Percentiles rank a stretch among this genome's conserved stretches.
Conservation (phyloP, 2,888 invertebrate genomes). For the Aporophyla lueneburgensis region DNA sequence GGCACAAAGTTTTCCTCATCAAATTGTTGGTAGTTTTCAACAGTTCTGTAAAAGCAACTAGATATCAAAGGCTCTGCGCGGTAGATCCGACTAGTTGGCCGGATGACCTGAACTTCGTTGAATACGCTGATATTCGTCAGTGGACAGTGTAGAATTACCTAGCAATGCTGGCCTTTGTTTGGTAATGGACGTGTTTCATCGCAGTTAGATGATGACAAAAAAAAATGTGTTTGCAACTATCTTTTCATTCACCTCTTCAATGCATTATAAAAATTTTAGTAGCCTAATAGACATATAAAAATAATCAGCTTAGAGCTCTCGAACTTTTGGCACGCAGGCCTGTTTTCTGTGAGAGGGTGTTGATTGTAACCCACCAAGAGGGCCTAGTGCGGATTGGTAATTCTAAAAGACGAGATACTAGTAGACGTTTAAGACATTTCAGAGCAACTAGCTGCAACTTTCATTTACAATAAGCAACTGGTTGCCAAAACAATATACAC, state of each 20-base stretch:
- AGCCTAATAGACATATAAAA: too few species aligned
- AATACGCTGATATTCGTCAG: background rate
- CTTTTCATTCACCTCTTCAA: background rate
- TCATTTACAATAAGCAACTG: slow-evolving; percentile 8
- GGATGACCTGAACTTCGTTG: background rate
- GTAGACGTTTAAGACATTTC: too few species aligned
- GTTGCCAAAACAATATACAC: slow-evolving; percentile 8
- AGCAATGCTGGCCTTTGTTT: background rate
- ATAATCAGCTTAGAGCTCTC: too few species aligned
- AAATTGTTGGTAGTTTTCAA: background rate
- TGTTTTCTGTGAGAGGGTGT: too few species aligned
- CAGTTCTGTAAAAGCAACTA: too few species aligned
- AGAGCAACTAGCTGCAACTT: background rate
- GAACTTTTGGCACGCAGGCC: too few species aligned
- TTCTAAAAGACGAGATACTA: too few species aligned
- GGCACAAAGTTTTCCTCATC: background rate
- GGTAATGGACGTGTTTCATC: background rate
- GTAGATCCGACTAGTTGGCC: background rate
- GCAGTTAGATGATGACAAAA: background rate
- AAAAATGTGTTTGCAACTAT: background rate
- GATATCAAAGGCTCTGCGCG: too few species aligned
- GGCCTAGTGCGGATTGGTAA: too few species aligned
- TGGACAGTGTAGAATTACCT: background rate
- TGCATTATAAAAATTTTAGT: too few species aligned
- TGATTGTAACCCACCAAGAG: too few species aligned